phyloP scores from a whole-genome alignment of 92 coral and sea anemone genomes.

The Epizoanthus ramosus region DNA sequence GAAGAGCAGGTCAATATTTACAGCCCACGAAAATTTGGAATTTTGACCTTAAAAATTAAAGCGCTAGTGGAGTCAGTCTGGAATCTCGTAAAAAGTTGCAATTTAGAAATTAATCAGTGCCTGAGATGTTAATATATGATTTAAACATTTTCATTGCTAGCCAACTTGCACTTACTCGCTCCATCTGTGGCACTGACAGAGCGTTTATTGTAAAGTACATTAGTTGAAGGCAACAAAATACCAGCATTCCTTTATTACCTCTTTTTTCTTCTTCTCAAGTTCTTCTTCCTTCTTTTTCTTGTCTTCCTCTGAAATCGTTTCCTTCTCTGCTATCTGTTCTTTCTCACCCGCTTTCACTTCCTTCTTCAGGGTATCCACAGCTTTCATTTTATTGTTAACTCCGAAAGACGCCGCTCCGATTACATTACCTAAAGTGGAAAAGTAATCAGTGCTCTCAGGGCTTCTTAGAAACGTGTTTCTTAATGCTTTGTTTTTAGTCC shows the following conservation, averaged over 20 bases:
- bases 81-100: too few relatives aligned
- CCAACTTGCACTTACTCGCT: too few relatives aligned
- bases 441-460: background rate
- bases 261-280: constrained; percentile 10
- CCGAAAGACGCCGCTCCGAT: constrained; percentile 16
- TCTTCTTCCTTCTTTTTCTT: constrained; percentile 11
- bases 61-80: too few relatives aligned
- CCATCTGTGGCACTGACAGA: too few relatives aligned
- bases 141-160: too few relatives aligned
- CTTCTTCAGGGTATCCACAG: background rate
- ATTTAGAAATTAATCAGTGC: too few relatives aligned
- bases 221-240: background rate
- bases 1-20: too few relatives aligned
- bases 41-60: too few relatives aligned
- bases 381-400: constrained; percentile 16
- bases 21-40: too few relatives aligned
- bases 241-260: background rate
- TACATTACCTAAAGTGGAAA: background rate
- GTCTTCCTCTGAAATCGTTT: background rate
- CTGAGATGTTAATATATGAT: too few relatives aligned
- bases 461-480: background rate
- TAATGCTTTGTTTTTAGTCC: too few relatives aligned
- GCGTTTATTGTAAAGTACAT: too few relatives aligned
- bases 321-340: background rate
- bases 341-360: background rate